Evolutionary conservation across 2,888 invertebrate genomes (phyloP).

Genomic region (Pseudanteris insignis): DNA sequence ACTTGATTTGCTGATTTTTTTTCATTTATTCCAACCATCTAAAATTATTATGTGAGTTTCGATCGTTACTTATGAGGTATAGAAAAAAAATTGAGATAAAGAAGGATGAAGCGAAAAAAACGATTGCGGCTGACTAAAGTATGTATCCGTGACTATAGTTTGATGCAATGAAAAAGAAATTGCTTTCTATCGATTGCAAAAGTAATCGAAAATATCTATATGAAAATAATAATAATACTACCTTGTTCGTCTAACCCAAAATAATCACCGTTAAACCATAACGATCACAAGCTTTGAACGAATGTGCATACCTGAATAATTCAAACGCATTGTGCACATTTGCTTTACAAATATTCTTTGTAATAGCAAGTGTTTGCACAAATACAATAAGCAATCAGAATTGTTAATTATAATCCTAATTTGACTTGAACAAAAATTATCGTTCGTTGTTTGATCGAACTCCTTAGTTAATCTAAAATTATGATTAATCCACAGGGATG

Average conservation of each 20-base stretch:
- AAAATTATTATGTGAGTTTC: slow-evolving; percentile 42
- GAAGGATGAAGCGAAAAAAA: too few species aligned
- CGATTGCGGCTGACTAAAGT: slow-evolving; percentile 27
- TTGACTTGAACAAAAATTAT: too few species aligned
- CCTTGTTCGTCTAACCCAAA: slow-evolving; percentile 1
- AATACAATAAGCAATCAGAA: too few species aligned
- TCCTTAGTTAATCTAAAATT: neutral
- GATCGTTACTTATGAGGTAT: slow-evolving; percentile 37
- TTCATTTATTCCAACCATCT: slow-evolving; percentile 17
- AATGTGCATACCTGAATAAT: too few species aligned
- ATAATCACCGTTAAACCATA: slow-evolving; percentile 20
- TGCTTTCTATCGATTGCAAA: slow-evolving; percentile 32
- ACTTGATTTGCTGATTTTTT: slow-evolving; percentile 12
- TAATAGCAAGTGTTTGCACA: too few species aligned
- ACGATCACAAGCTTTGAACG: too few species aligned
- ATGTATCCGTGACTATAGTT: slow-evolving; percentile 22
- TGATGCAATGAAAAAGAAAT: slow-evolving; percentile 34
- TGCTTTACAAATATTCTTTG: too few species aligned
- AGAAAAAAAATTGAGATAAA: slow-evolving; percentile 31
- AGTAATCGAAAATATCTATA: slow-evolving; percentile 29
- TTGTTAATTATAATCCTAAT: too few species aligned
- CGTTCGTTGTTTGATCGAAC: too few species aligned
- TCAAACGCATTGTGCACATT: too few species aligned
- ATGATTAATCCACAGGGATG: too few species aligned
- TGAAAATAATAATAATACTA: slow-evolving; percentile 19